phyloP scores from a whole-genome alignment of 2,113 vertebrate species.

The Siniperca knerii region DNA sequence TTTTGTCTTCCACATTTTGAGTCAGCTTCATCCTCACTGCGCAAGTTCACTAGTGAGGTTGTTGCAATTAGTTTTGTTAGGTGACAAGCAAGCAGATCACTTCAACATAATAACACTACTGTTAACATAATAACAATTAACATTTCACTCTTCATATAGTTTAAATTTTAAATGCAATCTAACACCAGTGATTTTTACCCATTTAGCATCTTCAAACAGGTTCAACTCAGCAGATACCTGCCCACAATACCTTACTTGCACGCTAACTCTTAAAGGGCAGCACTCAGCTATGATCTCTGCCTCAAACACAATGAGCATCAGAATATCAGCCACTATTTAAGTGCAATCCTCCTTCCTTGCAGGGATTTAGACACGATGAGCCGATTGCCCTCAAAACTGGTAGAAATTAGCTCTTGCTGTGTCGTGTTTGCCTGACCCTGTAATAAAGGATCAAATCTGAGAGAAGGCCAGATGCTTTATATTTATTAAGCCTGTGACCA shows the following conservation, averaged over 20 bases:
- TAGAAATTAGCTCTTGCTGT: slow-evolving; percentile 67
- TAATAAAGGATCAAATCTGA: slow-evolving; percentile 60
- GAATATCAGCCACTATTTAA: slow-evolving; percentile 52
- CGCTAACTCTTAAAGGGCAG: slow-evolving; percentile 24
- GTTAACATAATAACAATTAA: not conserved
- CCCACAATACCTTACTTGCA: not conserved
- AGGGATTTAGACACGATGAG: slow-evolving; percentile 64
- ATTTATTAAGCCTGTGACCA: slow-evolving; percentile 52
- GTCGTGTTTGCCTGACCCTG: slow-evolving; percentile 54
- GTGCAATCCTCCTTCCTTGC: slow-evolving; percentile 46
- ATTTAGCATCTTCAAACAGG: not conserved
- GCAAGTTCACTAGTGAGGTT: not conserved
- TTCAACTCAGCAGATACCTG: not conserved
- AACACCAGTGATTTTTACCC: not conserved
- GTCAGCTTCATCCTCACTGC: no score
- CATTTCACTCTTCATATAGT: not conserved
- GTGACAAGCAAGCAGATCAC: not conserved
- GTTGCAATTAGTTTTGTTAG: not conserved
- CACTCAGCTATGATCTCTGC: slow-evolving; percentile 5
- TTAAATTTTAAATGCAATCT: not conserved
- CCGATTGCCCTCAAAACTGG: slow-evolving; percentile 50
- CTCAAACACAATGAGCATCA: slow-evolving; percentile 24
- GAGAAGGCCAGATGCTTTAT: slow-evolving; percentile 23
- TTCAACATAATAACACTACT: not conserved
- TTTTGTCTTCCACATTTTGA: not conserved